phyloP scores from a whole-genome alignment of 2,888 invertebrate species.

The Epirrhoe alternata region DNA sequence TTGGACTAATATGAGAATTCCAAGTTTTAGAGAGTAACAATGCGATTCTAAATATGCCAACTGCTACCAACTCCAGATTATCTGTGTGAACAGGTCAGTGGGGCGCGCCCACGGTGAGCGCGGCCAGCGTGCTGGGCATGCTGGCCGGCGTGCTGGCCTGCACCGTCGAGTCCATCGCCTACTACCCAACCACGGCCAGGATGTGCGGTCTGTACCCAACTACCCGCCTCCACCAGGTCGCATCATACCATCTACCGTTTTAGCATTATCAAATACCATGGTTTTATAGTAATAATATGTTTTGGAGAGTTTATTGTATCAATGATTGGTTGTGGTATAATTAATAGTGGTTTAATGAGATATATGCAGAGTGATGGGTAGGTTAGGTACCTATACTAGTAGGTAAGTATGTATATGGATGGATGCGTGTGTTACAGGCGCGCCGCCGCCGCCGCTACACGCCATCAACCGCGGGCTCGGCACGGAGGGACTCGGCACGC shows the following conservation, averaged over 20 bases:
- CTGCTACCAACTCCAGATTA: slow-evolving; percentile 9
- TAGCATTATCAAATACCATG: too few relatives aligned
- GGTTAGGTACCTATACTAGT: too few relatives aligned
- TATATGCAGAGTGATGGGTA: too few relatives aligned
- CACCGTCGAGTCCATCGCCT: slow-evolving; percentile 93
- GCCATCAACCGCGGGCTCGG: slow-evolving; percentile 95
- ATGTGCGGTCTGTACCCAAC: slow-evolving; percentile 86
- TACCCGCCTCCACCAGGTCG: background rate
- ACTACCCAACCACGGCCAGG: slow-evolving; percentile 95
- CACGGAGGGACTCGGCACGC: slow-evolving; percentile 93
- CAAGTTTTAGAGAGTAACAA: too few relatives aligned
- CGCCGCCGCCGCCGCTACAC: slow-evolving; percentile 93
- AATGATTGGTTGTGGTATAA: too few relatives aligned
- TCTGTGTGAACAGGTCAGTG: slow-evolving; percentile 88
- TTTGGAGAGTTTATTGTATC: too few relatives aligned
- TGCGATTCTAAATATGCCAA: too few relatives aligned
- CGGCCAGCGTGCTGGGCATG: slow-evolving; percentile 90
- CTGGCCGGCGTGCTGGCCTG: slow-evolving; percentile 91
- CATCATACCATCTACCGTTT: too few relatives aligned
- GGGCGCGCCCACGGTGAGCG: slow-evolving; percentile 89
- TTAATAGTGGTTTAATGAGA: too few relatives aligned
- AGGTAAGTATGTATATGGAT: background rate
- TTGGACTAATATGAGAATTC: too few relatives aligned
- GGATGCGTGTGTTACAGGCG: slow-evolving; percentile 81
- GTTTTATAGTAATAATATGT: too few relatives aligned